A percentile compares a stretch with the other conserved stretches of the same genome.
These are phyloP conservation scores for Montipora cactus DNA, from an alignment of 64 coral and sea anemone species.

Conservation along the genomic window DNA sequence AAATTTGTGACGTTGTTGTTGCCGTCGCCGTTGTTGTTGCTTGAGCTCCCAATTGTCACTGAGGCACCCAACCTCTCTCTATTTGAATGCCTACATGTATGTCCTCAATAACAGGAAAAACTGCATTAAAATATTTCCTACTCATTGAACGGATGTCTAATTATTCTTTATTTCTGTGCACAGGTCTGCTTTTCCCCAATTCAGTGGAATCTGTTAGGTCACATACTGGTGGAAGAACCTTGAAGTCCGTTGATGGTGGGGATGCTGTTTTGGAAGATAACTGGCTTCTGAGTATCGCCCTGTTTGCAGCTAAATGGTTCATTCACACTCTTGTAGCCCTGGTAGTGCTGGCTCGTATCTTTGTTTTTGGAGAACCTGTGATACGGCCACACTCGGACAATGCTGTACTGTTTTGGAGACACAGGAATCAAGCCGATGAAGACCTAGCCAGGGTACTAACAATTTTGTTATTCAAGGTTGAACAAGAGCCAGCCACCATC, in stretches of 20 bases:
- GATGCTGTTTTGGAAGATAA: slow-evolving; percentile 37
- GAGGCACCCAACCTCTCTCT: no score
- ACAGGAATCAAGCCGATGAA: slow-evolving; percentile 90
- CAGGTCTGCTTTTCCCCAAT: slow-evolving; percentile 21
- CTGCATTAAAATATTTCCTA: background rate
- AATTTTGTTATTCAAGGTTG: no score
- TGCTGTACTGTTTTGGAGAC: slow-evolving; percentile 89
- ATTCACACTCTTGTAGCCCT: slow-evolving; percentile 71
- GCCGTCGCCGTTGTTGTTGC: no score
- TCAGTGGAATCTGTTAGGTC: background rate
- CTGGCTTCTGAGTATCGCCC: slow-evolving; percentile 38
- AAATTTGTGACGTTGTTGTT: no score
- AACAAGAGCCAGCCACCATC: no score
- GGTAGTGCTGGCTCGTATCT: slow-evolving; percentile 76
- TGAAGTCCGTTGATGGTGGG: slow-evolving; percentile 25
- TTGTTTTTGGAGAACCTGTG: slow-evolving; percentile 97
- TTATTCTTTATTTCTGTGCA: background rate
- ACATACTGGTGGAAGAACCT: slow-evolving; percentile 61
- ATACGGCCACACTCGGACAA: slow-evolving; percentile 84
- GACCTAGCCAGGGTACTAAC: slow-evolving; percentile 70
- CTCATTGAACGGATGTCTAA: background rate
- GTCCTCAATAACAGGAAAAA: background rate
- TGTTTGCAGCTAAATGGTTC: slow-evolving; percentile 76
- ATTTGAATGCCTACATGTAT: no score
- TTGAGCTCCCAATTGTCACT: no score